These are phyloP conservation scores for Parasteatoda tepidariorum DNA, from an alignment of 1,140 invertebrate genomes.

Conservation along the genomic window DNA sequence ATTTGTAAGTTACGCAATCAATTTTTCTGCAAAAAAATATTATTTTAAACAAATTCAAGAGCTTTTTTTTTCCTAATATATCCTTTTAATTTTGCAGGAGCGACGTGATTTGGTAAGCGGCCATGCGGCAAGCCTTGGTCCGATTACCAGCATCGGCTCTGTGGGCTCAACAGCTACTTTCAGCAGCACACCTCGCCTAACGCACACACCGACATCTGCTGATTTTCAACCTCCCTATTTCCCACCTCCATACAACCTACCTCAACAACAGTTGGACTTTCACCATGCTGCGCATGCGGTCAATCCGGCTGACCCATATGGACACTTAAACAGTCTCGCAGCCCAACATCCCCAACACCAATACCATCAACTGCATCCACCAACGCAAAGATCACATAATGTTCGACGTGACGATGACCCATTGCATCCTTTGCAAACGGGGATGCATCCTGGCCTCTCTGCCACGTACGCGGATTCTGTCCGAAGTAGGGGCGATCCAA, in stretches of 20 bases:
- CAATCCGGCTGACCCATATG: conserved; percentile 74
- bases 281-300: conserved; percentile 64
- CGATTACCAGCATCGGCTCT: conserved; percentile 73
- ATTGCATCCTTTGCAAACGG: conserved; percentile 69
- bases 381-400: conserved; percentile 65
- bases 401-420: conserved; percentile 68
- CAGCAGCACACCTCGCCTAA: conserved; percentile 72
- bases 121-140: conserved; percentile 73
- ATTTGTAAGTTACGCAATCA: no score
- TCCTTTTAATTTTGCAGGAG: conserved; percentile 66
- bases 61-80: no score
- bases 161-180: conserved; percentile 73
- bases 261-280: conserved; percentile 57
- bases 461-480: conserved; percentile 45
- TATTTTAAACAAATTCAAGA: no score
- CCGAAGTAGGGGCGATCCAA: conserved; percentile 61
- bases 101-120: conserved; percentile 76
- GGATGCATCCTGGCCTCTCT: conserved; percentile 66
- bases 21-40: no score
- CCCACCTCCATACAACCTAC: conserved; percentile 86
- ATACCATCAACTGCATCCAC: conserved; percentile 71
- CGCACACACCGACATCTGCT: conserved; percentile 73
- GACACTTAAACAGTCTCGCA: conserved; percentile 75
- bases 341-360: conserved; percentile 69
- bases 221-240: conserved; percentile 97